phyloP scores from a whole-genome alignment of 1,140 invertebrate genomes.

The Alviniconcha marisindica region DNA sequence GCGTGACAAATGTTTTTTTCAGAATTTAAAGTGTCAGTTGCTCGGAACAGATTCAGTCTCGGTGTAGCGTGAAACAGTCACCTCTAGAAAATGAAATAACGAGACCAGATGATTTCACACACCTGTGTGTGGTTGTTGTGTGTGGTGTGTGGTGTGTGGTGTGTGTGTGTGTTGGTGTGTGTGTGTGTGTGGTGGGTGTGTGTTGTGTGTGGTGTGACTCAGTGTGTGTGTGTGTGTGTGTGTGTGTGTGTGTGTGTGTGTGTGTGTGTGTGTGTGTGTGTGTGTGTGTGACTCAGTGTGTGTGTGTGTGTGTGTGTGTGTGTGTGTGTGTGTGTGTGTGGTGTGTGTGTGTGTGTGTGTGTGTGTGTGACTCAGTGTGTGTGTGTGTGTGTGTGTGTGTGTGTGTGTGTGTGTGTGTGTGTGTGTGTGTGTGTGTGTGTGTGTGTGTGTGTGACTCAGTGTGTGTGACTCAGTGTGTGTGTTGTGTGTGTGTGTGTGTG shows the following conservation, averaged over 20 bases:
- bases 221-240: not conserved
- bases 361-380: not conserved
- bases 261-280: too few relatives aligned
- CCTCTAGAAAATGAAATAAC: too few relatives aligned
- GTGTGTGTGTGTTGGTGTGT: not conserved
- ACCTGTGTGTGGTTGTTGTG: not conserved
- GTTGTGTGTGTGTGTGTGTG: not conserved
- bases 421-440: not conserved
- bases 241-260: too few relatives aligned
- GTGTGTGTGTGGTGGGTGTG: not conserved
- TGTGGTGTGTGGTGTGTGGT: not conserved
- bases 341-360: not conserved
- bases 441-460: not conserved
- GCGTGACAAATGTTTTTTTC: too few relatives aligned
- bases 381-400: constrained; percentile 3
- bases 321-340: not conserved
- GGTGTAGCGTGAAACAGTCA: too few relatives aligned
- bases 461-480: not conserved
- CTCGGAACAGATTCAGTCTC: too few relatives aligned
- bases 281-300: too few relatives aligned
- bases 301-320: too few relatives aligned
- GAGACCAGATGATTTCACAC: too few relatives aligned
- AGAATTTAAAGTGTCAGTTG: too few relatives aligned
- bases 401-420: not conserved
- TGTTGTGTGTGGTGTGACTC: not conserved